A percentile compares a stretch with the other conserved stretches of the same genome.
phyloP scores from a whole-genome alignment of 2,888 invertebrate species.

The Parnassius smintheus region DNA sequence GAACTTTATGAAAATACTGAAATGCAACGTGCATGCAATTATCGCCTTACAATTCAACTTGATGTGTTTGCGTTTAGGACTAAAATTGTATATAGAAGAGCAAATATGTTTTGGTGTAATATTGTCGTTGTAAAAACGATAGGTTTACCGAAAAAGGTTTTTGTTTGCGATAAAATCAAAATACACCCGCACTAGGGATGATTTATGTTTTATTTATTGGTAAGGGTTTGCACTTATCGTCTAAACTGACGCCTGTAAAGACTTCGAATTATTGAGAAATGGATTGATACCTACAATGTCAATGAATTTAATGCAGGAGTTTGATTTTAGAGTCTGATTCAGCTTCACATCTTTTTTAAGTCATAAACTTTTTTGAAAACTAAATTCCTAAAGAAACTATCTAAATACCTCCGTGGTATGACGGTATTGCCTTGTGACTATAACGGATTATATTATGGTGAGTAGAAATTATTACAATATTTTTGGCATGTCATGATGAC shows the following conservation, averaged over 20 bases:
- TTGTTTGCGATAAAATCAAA: slow-evolving; percentile 58
- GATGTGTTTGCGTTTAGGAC: slow-evolving; percentile 1
- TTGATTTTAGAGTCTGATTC: background rate
- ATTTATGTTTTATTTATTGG: slow-evolving; percentile 59
- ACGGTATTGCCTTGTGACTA: too few relatives aligned
- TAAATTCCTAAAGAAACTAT: too few relatives aligned
- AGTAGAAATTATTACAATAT: too few relatives aligned
- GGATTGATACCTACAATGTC: slow-evolving; percentile 14
- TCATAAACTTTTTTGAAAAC: too few relatives aligned
- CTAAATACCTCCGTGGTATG: too few relatives aligned
- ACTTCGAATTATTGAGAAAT: slow-evolving; percentile 23
- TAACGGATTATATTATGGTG: too few relatives aligned
- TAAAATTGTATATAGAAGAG: slow-evolving; percentile 10
- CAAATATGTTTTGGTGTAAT: slow-evolving; percentile 28
- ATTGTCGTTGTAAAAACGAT: slow-evolving; percentile 54
- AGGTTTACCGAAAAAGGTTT: slow-evolving; percentile 54
- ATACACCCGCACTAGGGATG: slow-evolving; percentile 51
- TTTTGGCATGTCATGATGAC: too few relatives aligned
- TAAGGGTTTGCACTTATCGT: slow-evolving; percentile 44
- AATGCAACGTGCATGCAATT: slow-evolving; percentile 5
- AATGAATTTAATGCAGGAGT: slow-evolving; percentile 14
- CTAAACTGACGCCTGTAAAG: slow-evolving; percentile 32
- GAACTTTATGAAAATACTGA: background rate
- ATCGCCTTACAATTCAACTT: slow-evolving; percentile 1
- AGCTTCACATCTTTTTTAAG: too few relatives aligned